Conservation (phyloP, 2,888 invertebrate genomes). For the Escarpia spicata region DNA sequence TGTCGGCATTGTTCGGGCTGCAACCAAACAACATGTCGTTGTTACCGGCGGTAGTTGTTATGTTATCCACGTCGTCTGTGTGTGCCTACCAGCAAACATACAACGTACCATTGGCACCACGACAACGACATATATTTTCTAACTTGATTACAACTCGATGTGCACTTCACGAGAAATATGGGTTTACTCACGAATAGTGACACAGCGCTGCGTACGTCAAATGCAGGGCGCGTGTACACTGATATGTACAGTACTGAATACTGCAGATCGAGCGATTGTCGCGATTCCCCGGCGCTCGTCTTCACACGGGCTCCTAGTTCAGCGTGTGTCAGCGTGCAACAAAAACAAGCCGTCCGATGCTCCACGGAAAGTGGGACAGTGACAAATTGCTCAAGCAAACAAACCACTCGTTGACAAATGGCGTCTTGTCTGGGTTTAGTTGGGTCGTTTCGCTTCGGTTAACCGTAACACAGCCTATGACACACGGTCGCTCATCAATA, state of each 20-base stretch:
- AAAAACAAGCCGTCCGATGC: background rate
- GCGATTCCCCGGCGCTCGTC: too few species aligned
- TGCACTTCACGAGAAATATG: too few species aligned
- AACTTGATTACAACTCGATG: too few species aligned
- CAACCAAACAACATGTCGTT: background rate
- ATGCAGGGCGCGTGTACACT: background rate
- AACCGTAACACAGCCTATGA: background rate
- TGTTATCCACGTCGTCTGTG: background rate
- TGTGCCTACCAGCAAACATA: background rate
- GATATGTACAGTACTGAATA: background rate
- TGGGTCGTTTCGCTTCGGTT: background rate
- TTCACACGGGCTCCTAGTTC: background rate
- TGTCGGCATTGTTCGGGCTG: background rate
- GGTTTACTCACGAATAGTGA: too few species aligned
- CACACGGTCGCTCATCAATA: background rate
- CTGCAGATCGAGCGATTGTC: background rate
- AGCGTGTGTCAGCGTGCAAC: background rate
- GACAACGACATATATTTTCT: too few species aligned
- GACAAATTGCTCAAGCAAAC: background rate
- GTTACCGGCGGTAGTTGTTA: background rate
- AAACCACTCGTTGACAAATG: background rate
- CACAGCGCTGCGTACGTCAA: too few species aligned
- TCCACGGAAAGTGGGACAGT: background rate
- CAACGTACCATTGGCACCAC: too few species aligned
- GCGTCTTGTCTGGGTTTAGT: background rate